These are phyloP conservation scores for Eriosoma lanigerum DNA, from an alignment of 1,140 invertebrate genomes.

Conservation along the genomic window DNA sequence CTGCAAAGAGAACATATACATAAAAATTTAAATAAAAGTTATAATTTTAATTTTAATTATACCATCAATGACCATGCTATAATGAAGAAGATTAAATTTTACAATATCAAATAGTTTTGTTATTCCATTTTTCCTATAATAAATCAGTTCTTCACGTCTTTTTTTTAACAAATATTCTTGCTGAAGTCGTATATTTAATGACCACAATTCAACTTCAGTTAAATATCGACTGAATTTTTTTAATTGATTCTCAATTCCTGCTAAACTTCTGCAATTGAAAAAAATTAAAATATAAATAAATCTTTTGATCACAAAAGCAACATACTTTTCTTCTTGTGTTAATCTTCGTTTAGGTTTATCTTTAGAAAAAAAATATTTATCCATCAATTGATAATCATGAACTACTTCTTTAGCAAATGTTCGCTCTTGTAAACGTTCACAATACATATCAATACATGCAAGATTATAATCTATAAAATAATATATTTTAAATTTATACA, in stretches of 20 bases:
- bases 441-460: conserved; percentile 37
- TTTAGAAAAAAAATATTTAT: conserved; percentile 31
- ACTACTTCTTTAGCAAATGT: conserved; percentile 22
- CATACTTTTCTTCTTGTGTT: conserved; percentile 33
- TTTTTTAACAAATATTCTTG: conserved; percentile 46
- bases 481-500: no score
- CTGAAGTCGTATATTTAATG: conserved; percentile 13
- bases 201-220: conserved; percentile 25
- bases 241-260: conserved; percentile 31
- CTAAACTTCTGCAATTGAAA: neutral
- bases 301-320: neutral
- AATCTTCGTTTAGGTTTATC: conserved; percentile 38
- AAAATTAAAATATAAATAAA: neutral
- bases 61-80: conserved; percentile 33
- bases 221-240: conserved; percentile 34
- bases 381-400: conserved; percentile 46
- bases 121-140: conserved; percentile 47
- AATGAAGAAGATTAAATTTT: conserved; percentile 45
- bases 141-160: conserved; percentile 17
- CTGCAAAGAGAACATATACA: neutral
- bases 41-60: neutral
- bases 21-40: neutral
- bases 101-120: conserved; percentile 33
- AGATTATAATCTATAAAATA: conserved; percentile 45
- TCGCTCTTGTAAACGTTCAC: conserved; percentile 12